Base-by-base conservation (phyloP, 2,888 invertebrate species). In the Archips xylosteana region DNA sequence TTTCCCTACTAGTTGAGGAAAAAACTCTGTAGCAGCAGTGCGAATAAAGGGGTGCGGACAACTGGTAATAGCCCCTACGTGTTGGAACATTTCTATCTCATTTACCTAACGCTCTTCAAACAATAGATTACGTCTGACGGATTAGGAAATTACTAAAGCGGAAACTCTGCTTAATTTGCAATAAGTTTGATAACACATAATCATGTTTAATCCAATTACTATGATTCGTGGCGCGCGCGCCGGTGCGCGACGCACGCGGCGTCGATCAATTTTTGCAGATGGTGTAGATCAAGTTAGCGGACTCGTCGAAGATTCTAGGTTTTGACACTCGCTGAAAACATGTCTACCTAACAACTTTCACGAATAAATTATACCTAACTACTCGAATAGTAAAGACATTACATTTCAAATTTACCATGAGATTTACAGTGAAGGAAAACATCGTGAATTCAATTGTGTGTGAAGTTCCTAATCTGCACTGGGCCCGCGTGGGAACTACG, bases 171-270 rank as follows among this genome's bases (percentile, higher is more conserved):
- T 75, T 75, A 77, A 76, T 78, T 76, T 71, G 51, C 75, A 77
- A 76, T 75, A 78, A 77, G 34, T 78, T 77, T 76, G 76, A 75
- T 75, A 80, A 78, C 73, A 72, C 77, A 77, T 81, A 79, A 23
- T 54, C 23, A 54, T 54, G 54, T 54, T 12, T 57, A 45, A 47
- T 80, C 80, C 80, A 81, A 80, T 79, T 78, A 83, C 72, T 60
- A 76, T 75, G 34, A 34, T 3, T 63, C 65, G 62, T 71, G 70
- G 76, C 75, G 74, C 71, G 78, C 70, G 78, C 79, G 42, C 70
- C 75, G 76, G 72, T 51, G 78, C 78, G 77, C 61, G 67, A 71
- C 75, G 78, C 83, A 83, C 82, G 82, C 82, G 70, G 78, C 76
- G 45, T 36, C 12, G n/a, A 51, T n/a, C 32, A n/a, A 32, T 57